These are phyloP conservation scores for Ovis aries DNA, from an alignment of 2,113 vertebrate species.

Conservation along the genomic window ARS-UI_Ramb_v3.0 NC_056054.1:16941001-16941500, in stretches of 20 bases:
- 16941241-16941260: background rate
- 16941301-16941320: background rate
- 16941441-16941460: background rate
- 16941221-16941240: background rate
- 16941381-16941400: background rate
- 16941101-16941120: background rate
- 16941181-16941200: background rate
- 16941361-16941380: background rate
- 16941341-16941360: background rate
- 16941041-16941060: background rate
- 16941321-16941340: background rate
- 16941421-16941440: background rate
- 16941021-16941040: constrained; percentile 2
- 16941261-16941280: background rate
- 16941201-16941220: background rate
- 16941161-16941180: background rate
- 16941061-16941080: constrained; percentile 15
- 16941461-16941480: background rate
- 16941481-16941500: background rate
- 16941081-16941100: background rate
- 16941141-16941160: background rate
- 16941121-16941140: background rate
- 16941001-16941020: background rate
- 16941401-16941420: background rate
- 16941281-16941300: background rate